Percentiles rank a stretch among this genome's conserved stretches.
Conservation (phyloP, 2,888 invertebrate genomes). For the Deladenus siricidicola region DNA sequence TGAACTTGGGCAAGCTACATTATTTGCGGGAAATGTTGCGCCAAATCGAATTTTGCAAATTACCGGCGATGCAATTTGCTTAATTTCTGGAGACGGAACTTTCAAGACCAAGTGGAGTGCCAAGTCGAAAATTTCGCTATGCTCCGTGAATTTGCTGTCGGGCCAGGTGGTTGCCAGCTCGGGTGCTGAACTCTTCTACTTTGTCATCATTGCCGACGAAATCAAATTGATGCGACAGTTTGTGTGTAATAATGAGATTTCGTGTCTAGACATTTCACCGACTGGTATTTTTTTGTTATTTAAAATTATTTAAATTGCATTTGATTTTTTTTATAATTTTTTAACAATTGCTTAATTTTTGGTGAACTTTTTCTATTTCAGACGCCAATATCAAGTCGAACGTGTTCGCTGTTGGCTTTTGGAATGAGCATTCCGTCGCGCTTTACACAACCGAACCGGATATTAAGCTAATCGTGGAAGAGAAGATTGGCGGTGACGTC, state of each 20-base stretch:
- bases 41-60: constrained; percentile 29
- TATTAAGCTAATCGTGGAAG: constrained; percentile 22
- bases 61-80: constrained; percentile 1
- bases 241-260: constrained; percentile 82
- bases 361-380: constrained; percentile 8
- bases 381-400: constrained; percentile 11
- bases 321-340: no score
- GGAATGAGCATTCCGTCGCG: constrained; percentile 18
- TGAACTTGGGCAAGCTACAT: constrained; percentile 81
- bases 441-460: constrained; percentile 15
- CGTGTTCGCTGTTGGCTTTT: constrained; percentile 26
- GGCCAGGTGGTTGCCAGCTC: constrained; percentile 48
- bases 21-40: constrained; percentile 69
- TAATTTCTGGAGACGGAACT: constrained; percentile 62
- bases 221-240: constrained; percentile 26
- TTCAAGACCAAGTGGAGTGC: constrained; percentile 6
- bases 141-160: constrained; percentile 34
- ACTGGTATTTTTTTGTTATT: no score
- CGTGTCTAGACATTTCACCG: constrained; percentile 86
- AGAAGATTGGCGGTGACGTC: constrained; percentile 63
- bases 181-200: constrained; percentile 30
- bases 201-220: constrained; percentile 28
- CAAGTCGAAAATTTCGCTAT: constrained; percentile 15
- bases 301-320: no score
- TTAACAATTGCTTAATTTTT: no score